Percentiles rank a stretch among this genome's conserved stretches.
Evolutionary conservation across 2,113 vertebrate genomes (phyloP).

Genomic region (Microcebus jonahi): DNA sequence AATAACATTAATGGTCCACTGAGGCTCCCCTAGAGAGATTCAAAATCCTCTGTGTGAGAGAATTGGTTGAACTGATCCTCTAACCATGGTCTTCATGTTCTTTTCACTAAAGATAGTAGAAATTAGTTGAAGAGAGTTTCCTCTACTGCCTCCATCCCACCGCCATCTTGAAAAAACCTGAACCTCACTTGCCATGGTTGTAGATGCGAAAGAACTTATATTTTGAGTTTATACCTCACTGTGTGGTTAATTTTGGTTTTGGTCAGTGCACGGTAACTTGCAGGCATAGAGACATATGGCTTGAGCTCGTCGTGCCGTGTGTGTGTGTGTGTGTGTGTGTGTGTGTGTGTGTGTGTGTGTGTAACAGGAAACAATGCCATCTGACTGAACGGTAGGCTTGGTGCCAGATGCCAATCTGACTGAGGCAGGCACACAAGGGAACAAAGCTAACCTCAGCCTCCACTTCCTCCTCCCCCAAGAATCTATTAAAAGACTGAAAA

Average conservation of each 20-base stretch:
- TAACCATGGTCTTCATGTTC: neutral
- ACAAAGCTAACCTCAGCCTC: slow-evolving; percentile 58
- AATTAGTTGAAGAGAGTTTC: neutral
- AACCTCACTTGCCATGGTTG: neutral
- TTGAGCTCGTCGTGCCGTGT: neutral
- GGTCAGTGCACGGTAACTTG: neutral
- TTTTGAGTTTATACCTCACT: neutral
- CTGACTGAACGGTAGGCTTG: slow-evolving; percentile 49
- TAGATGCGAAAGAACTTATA: neutral
- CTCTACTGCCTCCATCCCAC: neutral
- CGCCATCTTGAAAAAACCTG: neutral
- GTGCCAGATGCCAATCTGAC: slow-evolving; percentile 61
- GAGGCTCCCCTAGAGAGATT: neutral
- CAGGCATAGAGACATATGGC: neutral
- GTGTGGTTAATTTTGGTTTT: neutral
- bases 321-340: neutral
- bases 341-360: neutral
- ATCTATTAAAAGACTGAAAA: slow-evolving; percentile 72
- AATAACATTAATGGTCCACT: neutral
- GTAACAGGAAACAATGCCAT: slow-evolving; percentile 54
- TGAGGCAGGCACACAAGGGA: slow-evolving; percentile 9
- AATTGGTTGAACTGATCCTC: neutral
- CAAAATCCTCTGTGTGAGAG: neutral
- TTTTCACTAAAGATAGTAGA: neutral
- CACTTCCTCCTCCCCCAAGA: slow-evolving; percentile 65